Base-by-base conservation (phyloP, 1,140 invertebrate genomes). In the Pseudomyrmex dendroicus region DNA sequence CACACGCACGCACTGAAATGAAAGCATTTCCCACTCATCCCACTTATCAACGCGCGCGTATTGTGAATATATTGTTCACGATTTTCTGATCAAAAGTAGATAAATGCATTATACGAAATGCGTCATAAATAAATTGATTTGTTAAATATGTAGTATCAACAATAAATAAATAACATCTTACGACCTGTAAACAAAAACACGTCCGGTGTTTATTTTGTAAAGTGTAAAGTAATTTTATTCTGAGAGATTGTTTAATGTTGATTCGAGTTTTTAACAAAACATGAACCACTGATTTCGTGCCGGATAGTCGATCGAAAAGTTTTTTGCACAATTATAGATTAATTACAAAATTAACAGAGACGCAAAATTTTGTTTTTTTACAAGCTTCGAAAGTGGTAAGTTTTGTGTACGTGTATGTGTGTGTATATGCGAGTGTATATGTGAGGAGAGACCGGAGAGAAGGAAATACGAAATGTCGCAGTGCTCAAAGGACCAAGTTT, bases 11-110 rank as follows among this genome's bases (percentile, higher is more conserved):
- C 50, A 78, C 67, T 68, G 63, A 78, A 78, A 78, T 48, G 73
- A 64, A 59, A 78, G 64, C 25, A 25, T 0, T 25, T 25, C 2
- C 3, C 35, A 52, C 46, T 63, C 17, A 22, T 66, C 46, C 17
- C 62, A 20, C n/a, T 62, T 4, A 12, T 17, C 62, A 77, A 62
- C 48, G 73, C 46, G 73, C 66, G 54, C 13, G 48, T 66, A 77
- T 77, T 76, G 25, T 35, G 48, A 35, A 77, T 77, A 77, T 44
- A 67, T 77, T 77, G 67, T 77, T 77, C 25, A 56, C 62, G 15
- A 35, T n/a, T 44, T 66, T 66, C 44, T 12, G 48, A 67, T 78
- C 52, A 52, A 35, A 35, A 35, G 0, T 35, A 35, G 35, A 7
- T 35, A 35, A 35, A 35, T 35, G 35, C 35, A 35, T 35, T 35